Conservation (phyloP, 37 sponge, comb jelly and placozoan species). For the Amphimedon queenslandica region DNA sequence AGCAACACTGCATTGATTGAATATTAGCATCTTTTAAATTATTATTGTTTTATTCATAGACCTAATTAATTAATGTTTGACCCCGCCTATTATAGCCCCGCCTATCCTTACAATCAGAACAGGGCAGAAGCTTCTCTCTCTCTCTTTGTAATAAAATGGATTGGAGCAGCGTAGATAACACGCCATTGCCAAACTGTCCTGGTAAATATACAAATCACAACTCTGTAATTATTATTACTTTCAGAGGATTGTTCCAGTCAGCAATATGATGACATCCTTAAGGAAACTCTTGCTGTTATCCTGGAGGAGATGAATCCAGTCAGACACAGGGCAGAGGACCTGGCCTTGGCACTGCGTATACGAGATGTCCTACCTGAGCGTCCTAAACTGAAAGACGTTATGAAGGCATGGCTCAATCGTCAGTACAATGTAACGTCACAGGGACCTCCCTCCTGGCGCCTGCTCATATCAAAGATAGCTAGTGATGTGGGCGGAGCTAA, state of each 20-base stretch:
- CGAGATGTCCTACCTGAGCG: not conserved
- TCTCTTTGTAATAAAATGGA: too few species aligned
- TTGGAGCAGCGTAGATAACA: too few species aligned
- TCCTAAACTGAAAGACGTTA: not conserved
- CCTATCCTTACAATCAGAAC: conserved; percentile 43
- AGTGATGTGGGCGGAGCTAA: not conserved
- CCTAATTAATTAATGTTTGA: conserved; percentile 32
- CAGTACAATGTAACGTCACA: not conserved
- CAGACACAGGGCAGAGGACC: not conserved
- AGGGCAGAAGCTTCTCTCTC: conserved; percentile 13
- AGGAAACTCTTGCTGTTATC: not conserved
- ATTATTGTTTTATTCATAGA: conserved; percentile 6
- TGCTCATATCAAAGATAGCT: not conserved
- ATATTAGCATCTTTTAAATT: too few species aligned
- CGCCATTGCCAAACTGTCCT: too few species aligned
- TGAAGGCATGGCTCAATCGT: not conserved
- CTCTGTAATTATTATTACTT: too few species aligned
- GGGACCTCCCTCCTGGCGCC: not conserved
- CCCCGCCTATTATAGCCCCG: conserved; percentile 3
- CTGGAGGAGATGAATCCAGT: not conserved
- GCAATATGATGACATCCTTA: not conserved
- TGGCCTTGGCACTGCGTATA: not conserved
- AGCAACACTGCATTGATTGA: too few species aligned
- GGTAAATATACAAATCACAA: too few species aligned
- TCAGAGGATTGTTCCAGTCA: too few species aligned